Base-by-base conservation (phyloP, 2,888 invertebrate species). In the Ectemnius cavifrons region DNA sequence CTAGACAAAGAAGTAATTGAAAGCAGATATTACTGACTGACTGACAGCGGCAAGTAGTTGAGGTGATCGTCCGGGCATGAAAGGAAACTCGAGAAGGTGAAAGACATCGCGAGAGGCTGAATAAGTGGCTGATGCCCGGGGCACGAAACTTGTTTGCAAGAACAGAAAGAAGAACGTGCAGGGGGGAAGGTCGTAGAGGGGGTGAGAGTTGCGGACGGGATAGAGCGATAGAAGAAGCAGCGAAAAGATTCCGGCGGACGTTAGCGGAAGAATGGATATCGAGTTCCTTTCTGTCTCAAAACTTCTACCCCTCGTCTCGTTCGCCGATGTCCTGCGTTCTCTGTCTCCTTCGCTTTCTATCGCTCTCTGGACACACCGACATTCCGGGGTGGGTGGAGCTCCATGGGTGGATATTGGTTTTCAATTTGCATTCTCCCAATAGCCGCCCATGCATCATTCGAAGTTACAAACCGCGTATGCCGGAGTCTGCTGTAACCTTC, bases 361-460 rank as follows among this genome's bases (percentile, higher is more conserved):
- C 37, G 37, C 37, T 37, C 37, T 37, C 37, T 37, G 37, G 37
- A 37, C 37, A 37, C 8, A 8, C 37, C 37, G 37, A 52, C 62
- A 69, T 59, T 65, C 73, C 64, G 47, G 71, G 65, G 75, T 8
- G 74, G 76, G 78, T 63, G 73, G 73, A 75, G 71, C 52, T 0
- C 52, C 52, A 4, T 52, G 37, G 68, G 67, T 64, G 71, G 78
- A 79, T 87, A 88, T 89, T 82, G 87, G 86, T 86, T 88, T 89
- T 88, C 85, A 86, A 89, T 89, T 88, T 88, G 85, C 85, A 84
- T 85, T 85, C 82, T 76, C 78, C 80, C 83, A 71, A 80, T 84
- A 83, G 78, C 80, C 78, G 79, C 45, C 75, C 71, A 74, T 84
- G 84, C 83, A 81, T 83, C 80, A 84, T 84, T 76, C 73, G 72